Evolutionary conservation across 2,888 invertebrate species (phyloP), one percentile per base, ranked within the genome.

Genomic region (Pristionchus arcanus): DNA sequence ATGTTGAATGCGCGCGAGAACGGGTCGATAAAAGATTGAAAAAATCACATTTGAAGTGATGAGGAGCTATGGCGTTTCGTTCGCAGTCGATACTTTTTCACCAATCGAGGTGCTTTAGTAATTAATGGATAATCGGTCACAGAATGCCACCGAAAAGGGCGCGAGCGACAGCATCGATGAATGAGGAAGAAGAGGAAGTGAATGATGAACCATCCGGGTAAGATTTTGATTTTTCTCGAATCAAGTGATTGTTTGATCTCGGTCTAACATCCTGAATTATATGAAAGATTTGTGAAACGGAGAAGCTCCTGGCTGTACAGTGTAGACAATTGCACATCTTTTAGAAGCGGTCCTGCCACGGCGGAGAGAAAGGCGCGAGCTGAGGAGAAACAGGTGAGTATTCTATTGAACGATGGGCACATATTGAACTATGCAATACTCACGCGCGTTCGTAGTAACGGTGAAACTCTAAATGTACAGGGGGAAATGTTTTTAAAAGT

Each of bases 21-120:
- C 59, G 59, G 84, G 84, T 85, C 55, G 59, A 85, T 85, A 85
- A 85, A 59, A 31, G 15, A 31, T 59, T 37, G 59, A 59, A 59
- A 59, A 59, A 31, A 34, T 34, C 7, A 34, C n/a, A 5, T 28
- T 83, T 9, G 19, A 19, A 25, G 16, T 34, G 55, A 0, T 15
- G 11, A 31, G 2, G 55, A 13, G 42, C 42, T 49, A 49, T 49
- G 42, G 84, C 59, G 84, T 85, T 28, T 34, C 5, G 34, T 5
- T 85, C 84, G 84, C 84, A 25, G 16, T 59, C 7, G 2, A 81
- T 81, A 81, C 49, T 81, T 13, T 21, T 9, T 77, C 28, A 55
- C 11, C 83, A 4, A 55, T 63, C n/a, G 1, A 31, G 5, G 31
- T 19, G 42, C 1, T 3, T 9, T 15, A 19, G 42, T 81, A 49